Conservation (phyloP, 2,113 vertebrate genomes). For the Zosterops japonicus region DNA sequence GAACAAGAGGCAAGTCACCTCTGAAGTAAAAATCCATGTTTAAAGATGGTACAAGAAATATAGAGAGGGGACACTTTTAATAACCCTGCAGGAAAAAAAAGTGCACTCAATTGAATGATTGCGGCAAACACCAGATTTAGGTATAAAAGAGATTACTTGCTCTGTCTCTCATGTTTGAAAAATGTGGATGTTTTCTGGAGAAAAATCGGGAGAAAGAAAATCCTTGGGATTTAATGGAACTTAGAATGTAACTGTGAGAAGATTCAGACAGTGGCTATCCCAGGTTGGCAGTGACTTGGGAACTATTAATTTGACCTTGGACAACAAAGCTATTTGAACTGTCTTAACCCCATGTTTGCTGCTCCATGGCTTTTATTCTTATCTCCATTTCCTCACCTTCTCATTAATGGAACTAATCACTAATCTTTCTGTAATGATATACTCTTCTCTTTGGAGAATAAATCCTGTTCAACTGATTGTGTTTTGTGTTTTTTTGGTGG, state of each 20-base stretch:
- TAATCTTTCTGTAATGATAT: background rate
- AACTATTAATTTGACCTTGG: background rate
- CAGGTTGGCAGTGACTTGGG: background rate
- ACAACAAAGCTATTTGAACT: background rate
- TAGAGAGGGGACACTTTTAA: background rate
- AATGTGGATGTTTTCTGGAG: background rate
- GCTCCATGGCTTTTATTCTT: background rate
- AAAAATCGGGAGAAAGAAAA: background rate
- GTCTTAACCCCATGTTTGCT: background rate
- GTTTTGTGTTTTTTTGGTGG: too few relatives aligned
- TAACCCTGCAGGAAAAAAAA: background rate
- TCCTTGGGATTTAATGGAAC: background rate
- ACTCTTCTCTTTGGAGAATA: background rate
- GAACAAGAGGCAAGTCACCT: background rate
- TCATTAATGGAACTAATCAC: background rate
- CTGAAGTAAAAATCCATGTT: background rate
- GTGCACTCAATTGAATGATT: background rate
- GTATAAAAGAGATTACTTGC: background rate
- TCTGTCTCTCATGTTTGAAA: background rate
- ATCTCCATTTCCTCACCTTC: rapidly evolving
- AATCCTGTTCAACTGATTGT: background rate
- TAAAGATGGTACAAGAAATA: background rate
- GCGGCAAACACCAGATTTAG: background rate
- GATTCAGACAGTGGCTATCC: background rate
- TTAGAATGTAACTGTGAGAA: background rate